These are phyloP conservation scores for Mormyrus iriodes DNA, from an alignment of 2,113 vertebrate genomes.

Conservation along the genomic window DNA sequence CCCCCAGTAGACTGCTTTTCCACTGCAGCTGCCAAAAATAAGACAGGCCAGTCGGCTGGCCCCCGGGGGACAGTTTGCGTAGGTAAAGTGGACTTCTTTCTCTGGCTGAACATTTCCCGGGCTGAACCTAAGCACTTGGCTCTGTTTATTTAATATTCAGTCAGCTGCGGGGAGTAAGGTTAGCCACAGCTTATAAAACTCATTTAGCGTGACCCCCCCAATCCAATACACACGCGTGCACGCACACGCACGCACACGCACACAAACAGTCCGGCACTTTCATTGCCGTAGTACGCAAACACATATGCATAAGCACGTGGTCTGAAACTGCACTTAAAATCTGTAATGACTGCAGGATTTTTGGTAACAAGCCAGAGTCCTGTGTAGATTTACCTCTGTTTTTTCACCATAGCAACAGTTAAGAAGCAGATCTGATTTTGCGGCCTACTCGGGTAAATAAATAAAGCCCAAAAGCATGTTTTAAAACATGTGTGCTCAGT, in stretches of 20 bases:
- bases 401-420: conserved; percentile 16
- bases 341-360: neutral
- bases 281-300: neutral
- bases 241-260: conserved; percentile 18
- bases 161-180: conserved; percentile 65
- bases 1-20: conserved; percentile 45
- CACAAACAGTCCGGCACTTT: neutral
- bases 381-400: neutral
- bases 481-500: neutral
- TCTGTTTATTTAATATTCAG: conserved; percentile 71
- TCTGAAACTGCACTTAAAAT: neutral
- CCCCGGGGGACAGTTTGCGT: conserved; percentile 30
- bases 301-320: too few species aligned
- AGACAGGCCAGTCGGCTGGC: conserved; percentile 57
- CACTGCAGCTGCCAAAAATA: conserved; percentile 64
- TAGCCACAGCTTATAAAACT: conserved; percentile 68
- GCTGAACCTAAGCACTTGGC: conserved; percentile 57
- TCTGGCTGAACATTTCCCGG: conserved; percentile 44
- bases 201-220: conserved; percentile 63
- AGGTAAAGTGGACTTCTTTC: conserved; percentile 14
- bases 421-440: neutral
- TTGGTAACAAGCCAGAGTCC: neutral
- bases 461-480: neutral
- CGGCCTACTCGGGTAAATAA: neutral
- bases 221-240: conserved; percentile 30